Conservation (phyloP, 2,888 invertebrate genomes). For the Rotaria magnacalcarata region DNA sequence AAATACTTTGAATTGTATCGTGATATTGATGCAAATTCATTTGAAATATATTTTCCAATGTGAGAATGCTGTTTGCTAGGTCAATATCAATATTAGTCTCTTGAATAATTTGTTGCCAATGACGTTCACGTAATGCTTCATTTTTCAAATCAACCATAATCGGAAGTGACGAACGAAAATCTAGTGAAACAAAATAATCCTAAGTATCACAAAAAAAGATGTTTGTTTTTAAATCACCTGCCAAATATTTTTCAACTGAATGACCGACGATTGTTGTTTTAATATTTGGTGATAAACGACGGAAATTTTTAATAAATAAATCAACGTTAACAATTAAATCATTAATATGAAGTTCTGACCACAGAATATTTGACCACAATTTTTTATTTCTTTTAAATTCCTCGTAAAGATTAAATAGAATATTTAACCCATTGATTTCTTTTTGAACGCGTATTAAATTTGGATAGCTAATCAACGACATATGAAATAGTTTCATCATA, state of each 20-base stretch:
- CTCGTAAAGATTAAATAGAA: constrained; percentile 72
- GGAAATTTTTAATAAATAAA: constrained; percentile 72
- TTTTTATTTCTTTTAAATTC: constrained; percentile 73
- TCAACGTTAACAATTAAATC: constrained; percentile 79
- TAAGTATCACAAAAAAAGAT: no score
- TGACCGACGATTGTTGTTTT: constrained; percentile 66
- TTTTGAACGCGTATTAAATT: constrained; percentile 64
- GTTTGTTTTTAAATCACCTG: constrained; percentile 51
- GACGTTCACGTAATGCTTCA: constrained; percentile 79
- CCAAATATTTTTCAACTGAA: constrained; percentile 75
- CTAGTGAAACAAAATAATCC: constrained; percentile 51
- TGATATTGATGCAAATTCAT: constrained; percentile 79
- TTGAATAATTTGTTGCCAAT: constrained; percentile 81
- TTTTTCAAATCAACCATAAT: constrained; percentile 84
- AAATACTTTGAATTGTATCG: constrained; percentile 68
- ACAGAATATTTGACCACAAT: constrained; percentile 77
- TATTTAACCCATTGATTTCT: constrained; percentile 65
- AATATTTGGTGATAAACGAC: constrained; percentile 69
- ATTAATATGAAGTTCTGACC: constrained; percentile 79
- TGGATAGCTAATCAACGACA: constrained; percentile 78
- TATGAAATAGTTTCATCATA: constrained; percentile 80
- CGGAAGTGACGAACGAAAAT: constrained; percentile 79
- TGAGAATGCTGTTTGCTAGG: constrained; percentile 81
- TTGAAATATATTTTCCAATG: constrained; percentile 81
- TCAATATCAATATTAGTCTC: constrained; percentile 77